These are phyloP conservation scores for Alfaro cultratus DNA, from an alignment of 2,797 vertebrate species.

Conservation along the genomic window DNA sequence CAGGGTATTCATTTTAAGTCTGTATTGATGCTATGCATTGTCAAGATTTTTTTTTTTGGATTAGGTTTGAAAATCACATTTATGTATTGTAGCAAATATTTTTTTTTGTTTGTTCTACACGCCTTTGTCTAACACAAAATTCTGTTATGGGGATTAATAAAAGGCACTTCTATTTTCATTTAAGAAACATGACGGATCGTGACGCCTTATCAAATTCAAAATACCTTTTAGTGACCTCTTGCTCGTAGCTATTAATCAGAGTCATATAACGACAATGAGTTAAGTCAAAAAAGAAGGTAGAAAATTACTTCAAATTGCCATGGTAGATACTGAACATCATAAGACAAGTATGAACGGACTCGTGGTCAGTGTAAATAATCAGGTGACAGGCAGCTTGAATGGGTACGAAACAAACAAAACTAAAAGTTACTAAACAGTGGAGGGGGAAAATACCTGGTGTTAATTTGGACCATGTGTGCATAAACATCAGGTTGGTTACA, in stretches of 20 bases:
- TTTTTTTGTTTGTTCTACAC: neutral
- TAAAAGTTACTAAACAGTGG: neutral
- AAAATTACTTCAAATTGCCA: neutral
- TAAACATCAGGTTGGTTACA: constrained; percentile 14
- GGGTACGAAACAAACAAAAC: neutral
- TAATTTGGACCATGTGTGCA: constrained; percentile 1
- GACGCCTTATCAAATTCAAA: neutral
- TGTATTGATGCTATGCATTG: neutral
- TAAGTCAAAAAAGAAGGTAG: neutral
- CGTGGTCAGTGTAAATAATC: neutral
- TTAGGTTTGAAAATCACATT: neutral
- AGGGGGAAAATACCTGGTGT: neutral
- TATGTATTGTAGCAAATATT: neutral
- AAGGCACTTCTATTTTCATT: neutral
- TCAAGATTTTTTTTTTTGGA: neutral
- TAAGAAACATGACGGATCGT: neutral
- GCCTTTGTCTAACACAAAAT: neutral
- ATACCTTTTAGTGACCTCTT: neutral
- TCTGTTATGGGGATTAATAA: neutral
- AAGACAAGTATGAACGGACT: neutral
- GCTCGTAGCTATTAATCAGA: neutral
- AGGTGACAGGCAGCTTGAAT: neutral
- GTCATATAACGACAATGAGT: neutral
- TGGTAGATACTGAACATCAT: neutral
- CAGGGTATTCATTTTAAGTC: neutral